Conservation (phyloP, 2,113 vertebrate genomes). For the Amia ocellicauda region DNA sequence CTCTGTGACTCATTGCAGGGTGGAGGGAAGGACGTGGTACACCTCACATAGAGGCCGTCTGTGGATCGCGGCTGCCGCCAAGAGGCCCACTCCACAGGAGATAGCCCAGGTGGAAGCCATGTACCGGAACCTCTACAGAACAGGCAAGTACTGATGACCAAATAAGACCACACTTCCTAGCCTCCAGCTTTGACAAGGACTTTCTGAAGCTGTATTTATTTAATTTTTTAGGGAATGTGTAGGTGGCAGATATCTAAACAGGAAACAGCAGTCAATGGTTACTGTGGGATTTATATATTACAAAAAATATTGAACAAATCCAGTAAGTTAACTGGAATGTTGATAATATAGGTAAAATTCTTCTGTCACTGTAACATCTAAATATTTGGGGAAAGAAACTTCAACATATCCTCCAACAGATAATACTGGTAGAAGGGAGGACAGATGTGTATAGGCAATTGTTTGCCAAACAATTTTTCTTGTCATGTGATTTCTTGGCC, state of each 20-base stretch:
- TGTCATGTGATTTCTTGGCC: not conserved
- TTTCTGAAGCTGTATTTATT: not conserved
- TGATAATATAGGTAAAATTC: too few species aligned
- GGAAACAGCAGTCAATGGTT: too few species aligned
- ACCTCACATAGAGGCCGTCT: slow-evolving; percentile 86
- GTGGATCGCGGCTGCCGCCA: slow-evolving; percentile 93
- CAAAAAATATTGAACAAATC: too few species aligned
- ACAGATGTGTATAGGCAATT: not conserved
- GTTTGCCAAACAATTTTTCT: not conserved
- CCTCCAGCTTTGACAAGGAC: not conserved
- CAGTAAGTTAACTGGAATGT: too few species aligned
- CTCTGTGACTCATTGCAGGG: slow-evolving; percentile 58
- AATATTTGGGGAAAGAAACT: not conserved
- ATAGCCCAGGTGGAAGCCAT: slow-evolving; percentile 78
- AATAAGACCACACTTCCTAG: too few species aligned
- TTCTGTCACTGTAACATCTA: too few species aligned
- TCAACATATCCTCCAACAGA: not conserved
- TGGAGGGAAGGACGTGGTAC: slow-evolving; percentile 95
- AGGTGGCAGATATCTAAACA: too few species aligned
- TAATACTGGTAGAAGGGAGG: not conserved
- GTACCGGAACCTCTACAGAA: slow-evolving; percentile 68
- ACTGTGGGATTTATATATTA: too few species aligned
- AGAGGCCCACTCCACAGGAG: slow-evolving; percentile 83
- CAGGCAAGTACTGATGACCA: slow-evolving; percentile 71
- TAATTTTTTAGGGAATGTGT: not conserved